phyloP scores from a whole-genome alignment of 2,113 vertebrate species.

The Rhadina sibilatrix region DNA sequence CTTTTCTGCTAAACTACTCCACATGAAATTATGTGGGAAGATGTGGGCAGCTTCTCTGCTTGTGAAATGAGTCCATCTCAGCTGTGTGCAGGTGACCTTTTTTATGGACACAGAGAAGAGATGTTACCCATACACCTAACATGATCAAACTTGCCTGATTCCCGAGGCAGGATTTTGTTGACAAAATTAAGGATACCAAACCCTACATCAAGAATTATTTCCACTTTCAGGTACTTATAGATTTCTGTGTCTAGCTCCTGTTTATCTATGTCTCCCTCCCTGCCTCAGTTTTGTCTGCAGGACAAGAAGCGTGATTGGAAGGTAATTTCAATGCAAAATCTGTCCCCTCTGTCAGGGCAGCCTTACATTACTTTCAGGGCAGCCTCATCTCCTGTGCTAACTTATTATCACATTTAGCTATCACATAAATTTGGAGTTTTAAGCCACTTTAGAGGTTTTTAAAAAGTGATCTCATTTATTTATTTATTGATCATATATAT shows the following conservation, averaged over 20 bases:
- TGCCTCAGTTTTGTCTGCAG: neutral
- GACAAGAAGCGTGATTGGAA: neutral
- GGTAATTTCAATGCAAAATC: neutral
- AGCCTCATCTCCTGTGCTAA: neutral
- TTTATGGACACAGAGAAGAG: neutral
- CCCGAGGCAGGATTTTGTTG: neutral
- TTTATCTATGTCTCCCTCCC: neutral
- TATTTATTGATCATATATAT: neutral
- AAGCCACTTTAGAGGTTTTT: neutral
- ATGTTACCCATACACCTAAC: neutral
- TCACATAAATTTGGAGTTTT: neutral
- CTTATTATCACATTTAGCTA: neutral
- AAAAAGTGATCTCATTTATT: neutral
- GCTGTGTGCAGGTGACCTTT: neutral
- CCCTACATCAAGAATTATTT: neutral
- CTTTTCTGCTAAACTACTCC: neutral
- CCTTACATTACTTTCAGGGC: neutral
- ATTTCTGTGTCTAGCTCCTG: neutral
- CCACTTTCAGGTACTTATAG: neutral
- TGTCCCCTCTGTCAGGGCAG: neutral
- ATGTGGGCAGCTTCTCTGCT: neutral
- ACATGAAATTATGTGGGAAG: neutral
- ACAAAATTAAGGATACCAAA: neutral
- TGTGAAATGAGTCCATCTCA: neutral
- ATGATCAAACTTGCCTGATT: neutral